Evolutionary conservation across 2,113 vertebrate species (phyloP).

Genomic region (Bettongia penicillata): DNA sequence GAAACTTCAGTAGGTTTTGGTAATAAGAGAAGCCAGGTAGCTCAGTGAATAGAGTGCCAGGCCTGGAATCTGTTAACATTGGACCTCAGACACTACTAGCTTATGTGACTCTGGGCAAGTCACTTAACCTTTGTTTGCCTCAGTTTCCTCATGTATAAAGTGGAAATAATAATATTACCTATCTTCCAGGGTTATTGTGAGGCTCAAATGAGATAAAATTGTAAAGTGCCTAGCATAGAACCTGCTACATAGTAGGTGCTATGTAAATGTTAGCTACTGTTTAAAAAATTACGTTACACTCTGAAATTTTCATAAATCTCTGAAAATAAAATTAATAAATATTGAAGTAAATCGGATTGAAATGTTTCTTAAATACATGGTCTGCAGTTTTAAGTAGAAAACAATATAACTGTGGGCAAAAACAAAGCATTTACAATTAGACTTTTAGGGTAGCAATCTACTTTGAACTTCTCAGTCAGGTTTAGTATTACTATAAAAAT

Average conservation of each 20-base stretch:
- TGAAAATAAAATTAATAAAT: not conserved
- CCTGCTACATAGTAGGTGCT: not conserved
- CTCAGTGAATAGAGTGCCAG: not conserved
- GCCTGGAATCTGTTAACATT: not conserved
- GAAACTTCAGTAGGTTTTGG: not conserved
- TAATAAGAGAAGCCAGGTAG: not conserved
- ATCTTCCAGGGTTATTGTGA: not conserved
- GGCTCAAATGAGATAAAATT: not conserved
- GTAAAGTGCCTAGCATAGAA: not conserved
- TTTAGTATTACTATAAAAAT: slow-evolving; percentile 44
- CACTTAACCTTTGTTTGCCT: not conserved
- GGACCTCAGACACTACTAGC: not conserved
- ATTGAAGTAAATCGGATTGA: not conserved
- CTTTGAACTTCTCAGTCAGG: not conserved
- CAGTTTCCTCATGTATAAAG: not conserved
- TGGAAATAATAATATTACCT: not conserved
- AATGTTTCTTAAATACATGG: not conserved
- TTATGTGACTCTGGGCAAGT: not conserved
- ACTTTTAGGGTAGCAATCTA: not conserved
- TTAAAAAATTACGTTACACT: not conserved
- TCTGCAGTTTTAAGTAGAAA: not conserved
- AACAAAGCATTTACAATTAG: not conserved
- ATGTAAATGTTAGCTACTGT: not conserved
- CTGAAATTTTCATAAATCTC: not conserved
- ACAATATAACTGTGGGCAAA: not conserved